These are phyloP conservation scores for Cryptocephalus primarius DNA, from an alignment of 2,888 invertebrate genomes.

Conservation along the genomic window DNA sequence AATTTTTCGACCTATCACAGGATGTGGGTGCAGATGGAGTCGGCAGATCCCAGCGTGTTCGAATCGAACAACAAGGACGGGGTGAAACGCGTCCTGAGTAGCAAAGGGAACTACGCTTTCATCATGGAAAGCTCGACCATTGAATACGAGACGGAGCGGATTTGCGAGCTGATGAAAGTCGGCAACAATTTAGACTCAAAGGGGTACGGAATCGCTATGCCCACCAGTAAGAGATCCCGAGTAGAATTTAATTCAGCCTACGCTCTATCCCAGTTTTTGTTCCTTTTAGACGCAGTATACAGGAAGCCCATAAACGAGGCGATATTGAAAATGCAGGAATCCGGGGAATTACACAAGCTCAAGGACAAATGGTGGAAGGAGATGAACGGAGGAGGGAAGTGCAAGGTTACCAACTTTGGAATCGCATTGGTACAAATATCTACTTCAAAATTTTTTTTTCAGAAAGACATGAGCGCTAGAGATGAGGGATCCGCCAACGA, in stretches of 20 bases:
- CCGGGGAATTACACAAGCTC: slow-evolving; percentile 65
- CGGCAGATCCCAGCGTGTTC: slow-evolving; percentile 73
- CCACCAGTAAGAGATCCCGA: slow-evolving; percentile 56
- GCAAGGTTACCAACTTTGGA: slow-evolving; percentile 34
- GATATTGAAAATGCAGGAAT: slow-evolving; percentile 83
- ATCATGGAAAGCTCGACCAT: slow-evolving; percentile 94
- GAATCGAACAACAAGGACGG: slow-evolving; percentile 76
- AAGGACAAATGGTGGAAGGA: slow-evolving; percentile 90
- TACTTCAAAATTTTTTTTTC: background rate
- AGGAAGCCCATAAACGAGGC: slow-evolving; percentile 75
- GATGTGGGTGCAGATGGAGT: slow-evolving; percentile 90
- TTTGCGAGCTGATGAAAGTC: slow-evolving; percentile 76
- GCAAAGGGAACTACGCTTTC: slow-evolving; percentile 78
- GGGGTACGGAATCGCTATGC: slow-evolving; percentile 89
- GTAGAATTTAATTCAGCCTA: background rate
- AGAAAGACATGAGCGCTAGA: slow-evolving; percentile 20
- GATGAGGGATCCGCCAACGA: slow-evolving; percentile 39
- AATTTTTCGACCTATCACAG: slow-evolving; percentile 80
- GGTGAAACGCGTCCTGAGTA: slow-evolving; percentile 69
- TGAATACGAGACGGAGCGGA: slow-evolving; percentile 80
- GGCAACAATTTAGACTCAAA: slow-evolving; percentile 73
- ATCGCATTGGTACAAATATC: too few relatives aligned
- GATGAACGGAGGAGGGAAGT: slow-evolving; percentile 48
- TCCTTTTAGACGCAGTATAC: slow-evolving; percentile 56
- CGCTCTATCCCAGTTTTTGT: too few relatives aligned